A percentile compares a stretch with the other conserved stretches of the same genome.
These are phyloP conservation scores for Dendrolimus houi DNA, from an alignment of 2,888 invertebrate genomes.

Conservation along the genomic window DNA sequence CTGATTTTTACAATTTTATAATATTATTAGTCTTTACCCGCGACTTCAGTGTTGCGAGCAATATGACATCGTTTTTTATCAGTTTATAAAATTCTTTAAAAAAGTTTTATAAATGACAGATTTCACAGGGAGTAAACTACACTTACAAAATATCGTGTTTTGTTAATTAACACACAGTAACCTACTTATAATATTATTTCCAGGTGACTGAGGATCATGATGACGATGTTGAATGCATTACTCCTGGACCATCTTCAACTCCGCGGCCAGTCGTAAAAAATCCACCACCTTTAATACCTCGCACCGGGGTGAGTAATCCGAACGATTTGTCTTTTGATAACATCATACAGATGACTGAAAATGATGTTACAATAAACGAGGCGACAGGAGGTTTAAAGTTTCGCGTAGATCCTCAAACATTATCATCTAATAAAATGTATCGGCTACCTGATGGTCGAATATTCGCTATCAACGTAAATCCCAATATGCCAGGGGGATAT, in stretches of 20 bases:
- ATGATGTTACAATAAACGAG: conserved; percentile 68
- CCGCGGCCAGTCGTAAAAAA: conserved; percentile 7
- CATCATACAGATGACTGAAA: conserved; percentile 70
- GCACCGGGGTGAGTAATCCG: conserved; percentile 14
- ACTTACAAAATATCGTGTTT: too few species aligned
- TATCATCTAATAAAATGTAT: conserved; percentile 72
- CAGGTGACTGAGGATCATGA: conserved; percentile 66
- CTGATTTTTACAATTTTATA: too few species aligned
- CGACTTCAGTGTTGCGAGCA: too few species aligned
- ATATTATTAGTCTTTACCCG: too few species aligned
- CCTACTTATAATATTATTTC: conserved; percentile 5
- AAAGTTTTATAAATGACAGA: too few species aligned
- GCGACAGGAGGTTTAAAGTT: conserved; percentile 67
- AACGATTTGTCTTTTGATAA: conserved; percentile 46
- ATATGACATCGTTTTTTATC: too few species aligned
- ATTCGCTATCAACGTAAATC: conserved; percentile 67
- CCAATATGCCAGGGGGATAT: conserved; percentile 69
- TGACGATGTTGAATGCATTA: conserved; percentile 68
- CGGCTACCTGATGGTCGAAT: conserved; percentile 67
- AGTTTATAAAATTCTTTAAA: too few species aligned
- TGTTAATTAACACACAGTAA: background rate
- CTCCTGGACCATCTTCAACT: conserved; percentile 37
- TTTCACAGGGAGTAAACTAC: too few species aligned
- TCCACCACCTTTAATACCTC: conserved; percentile 30
- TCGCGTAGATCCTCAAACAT: conserved; percentile 66